Conservation (phyloP, 2,888 invertebrate species). For the Periphyllus acericola region DNA sequence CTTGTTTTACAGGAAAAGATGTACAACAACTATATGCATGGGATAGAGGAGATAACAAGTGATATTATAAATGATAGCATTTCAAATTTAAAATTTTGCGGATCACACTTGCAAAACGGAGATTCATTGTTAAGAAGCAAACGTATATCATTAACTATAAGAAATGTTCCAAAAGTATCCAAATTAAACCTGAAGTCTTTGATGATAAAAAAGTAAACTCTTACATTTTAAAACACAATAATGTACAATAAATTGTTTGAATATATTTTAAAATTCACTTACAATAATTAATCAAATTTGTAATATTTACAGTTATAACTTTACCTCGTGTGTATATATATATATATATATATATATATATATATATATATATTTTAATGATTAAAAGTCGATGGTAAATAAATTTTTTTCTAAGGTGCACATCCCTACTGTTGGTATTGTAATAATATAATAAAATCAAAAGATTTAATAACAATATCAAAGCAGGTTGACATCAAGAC, state of each 20-base stretch:
- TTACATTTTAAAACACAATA: conserved; percentile 19
- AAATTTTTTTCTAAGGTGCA: conserved; percentile 51
- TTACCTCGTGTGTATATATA: conserved; percentile 29
- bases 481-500: conserved; percentile 45
- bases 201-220: conserved; percentile 26
- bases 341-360: conserved; percentile 24
- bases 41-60: conserved; percentile 77
- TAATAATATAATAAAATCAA: conserved; percentile 47
- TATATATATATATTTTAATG: conserved; percentile 15
- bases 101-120: conserved; percentile 70
- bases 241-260: conserved; percentile 54
- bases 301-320: conserved; percentile 53
- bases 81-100: conserved; percentile 76
- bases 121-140: conserved; percentile 74
- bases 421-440: conserved; percentile 30
- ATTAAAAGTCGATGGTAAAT: conserved; percentile 43
- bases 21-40: conserved; percentile 86
- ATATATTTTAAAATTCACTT: conserved; percentile 54
- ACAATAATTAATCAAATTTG: conserved; percentile 49
- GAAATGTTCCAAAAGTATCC: conserved; percentile 90
- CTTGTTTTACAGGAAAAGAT: conserved; percentile 84
- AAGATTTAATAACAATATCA: conserved; percentile 55
- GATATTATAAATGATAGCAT: conserved; percentile 75
- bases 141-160: conserved; percentile 89
- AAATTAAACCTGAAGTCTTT: conserved; percentile 72